Conservation (phyloP, 2,888 invertebrate genomes). For the Eupithecia dodoneata region DNA sequence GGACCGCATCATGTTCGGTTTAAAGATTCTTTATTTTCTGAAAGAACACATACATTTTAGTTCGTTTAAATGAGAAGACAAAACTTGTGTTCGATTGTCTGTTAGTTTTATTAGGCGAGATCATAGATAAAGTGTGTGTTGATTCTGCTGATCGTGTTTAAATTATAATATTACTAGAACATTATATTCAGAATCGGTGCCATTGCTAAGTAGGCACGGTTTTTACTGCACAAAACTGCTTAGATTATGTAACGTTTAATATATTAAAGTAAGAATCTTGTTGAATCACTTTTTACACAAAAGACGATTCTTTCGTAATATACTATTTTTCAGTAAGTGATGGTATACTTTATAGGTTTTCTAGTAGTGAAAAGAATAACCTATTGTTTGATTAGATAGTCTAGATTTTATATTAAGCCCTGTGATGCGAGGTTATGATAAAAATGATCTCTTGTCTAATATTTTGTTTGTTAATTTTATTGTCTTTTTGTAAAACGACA, state of each 20-base stretch:
- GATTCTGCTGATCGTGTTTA: constrained; percentile 3
- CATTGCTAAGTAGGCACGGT: constrained; percentile 27
- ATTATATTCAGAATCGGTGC: not conserved
- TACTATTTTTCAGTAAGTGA: not conserved
- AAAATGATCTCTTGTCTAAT: constrained; percentile 70
- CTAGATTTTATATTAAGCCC: constrained; percentile 38
- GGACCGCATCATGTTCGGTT: too few species aligned
- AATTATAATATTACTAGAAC: not conserved
- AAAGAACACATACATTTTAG: too few species aligned
- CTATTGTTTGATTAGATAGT: constrained; percentile 6
- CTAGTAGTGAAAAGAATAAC: constrained; percentile 6
- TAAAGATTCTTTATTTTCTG: too few species aligned
- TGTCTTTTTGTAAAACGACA: constrained; percentile 28
- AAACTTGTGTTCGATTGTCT: too few species aligned
- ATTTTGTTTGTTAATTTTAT: constrained; percentile 58
- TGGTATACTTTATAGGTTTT: not conserved
- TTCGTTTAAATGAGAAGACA: too few species aligned
- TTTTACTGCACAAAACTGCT: constrained; percentile 37
- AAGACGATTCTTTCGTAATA: constrained; percentile 6
- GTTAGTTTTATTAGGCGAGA: constrained; percentile 20
- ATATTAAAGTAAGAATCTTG: constrained; percentile 11
- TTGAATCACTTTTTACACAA: constrained; percentile 6
- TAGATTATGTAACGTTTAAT: constrained; percentile 19
- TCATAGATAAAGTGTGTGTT: constrained; percentile 15
- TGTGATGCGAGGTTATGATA: constrained; percentile 52